A percentile compares a stretch with the other conserved stretches of the same genome.
These are phyloP conservation scores for Macroglossus sobrinus DNA, from an alignment of 2,113 vertebrate species.

Conservation along the genomic window DNA sequence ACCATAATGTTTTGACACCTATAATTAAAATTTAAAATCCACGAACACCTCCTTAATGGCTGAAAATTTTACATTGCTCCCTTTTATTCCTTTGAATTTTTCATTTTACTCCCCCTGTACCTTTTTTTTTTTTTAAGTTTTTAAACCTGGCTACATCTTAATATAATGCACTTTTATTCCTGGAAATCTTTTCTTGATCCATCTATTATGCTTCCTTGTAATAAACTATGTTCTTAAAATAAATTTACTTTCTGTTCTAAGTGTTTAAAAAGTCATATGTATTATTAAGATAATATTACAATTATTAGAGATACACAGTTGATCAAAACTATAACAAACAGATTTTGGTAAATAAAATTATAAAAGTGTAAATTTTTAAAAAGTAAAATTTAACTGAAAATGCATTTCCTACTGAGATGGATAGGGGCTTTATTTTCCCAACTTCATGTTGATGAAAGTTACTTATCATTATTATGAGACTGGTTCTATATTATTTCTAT, in stretches of 20 bases:
- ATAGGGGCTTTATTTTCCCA: not conserved
- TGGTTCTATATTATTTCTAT: not conserved
- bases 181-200: not conserved
- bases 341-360: not conserved
- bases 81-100: slow-evolving; percentile 12
- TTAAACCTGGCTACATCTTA: not conserved
- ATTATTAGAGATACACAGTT: not conserved
- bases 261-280: not conserved
- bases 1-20: not conserved
- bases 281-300: not conserved
- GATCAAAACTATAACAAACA: not conserved
- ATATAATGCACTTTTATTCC: not conserved
- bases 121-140: not conserved
- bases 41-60: not conserved
- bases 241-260: not conserved
- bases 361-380: not conserved
- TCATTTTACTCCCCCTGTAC: not conserved
- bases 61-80: not conserved
- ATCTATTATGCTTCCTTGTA: not conserved
- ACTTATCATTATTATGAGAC: not conserved
- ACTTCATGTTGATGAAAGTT: not conserved
- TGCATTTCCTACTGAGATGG: not conserved
- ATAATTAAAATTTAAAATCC: not conserved
- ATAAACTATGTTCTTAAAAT: not conserved
- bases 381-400: slow-evolving; percentile 20